Conservation (phyloP, 2,113 vertebrate species). For the Ranitomeya variabilis region DNA sequence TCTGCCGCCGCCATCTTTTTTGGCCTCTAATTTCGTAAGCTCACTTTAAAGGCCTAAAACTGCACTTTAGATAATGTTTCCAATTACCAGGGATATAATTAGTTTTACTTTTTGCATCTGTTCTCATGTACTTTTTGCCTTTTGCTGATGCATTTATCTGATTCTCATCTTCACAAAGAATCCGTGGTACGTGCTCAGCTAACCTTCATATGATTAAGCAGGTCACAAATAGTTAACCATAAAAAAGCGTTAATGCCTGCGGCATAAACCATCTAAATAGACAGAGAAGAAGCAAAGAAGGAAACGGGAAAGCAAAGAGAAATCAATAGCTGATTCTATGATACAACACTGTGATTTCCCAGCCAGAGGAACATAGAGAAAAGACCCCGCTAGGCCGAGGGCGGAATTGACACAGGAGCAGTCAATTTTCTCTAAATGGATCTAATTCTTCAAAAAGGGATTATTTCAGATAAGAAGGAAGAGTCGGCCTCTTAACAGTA, state of each 20-base stretch:
- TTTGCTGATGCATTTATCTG: background rate
- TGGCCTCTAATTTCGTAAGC: background rate
- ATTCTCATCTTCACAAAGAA: background rate
- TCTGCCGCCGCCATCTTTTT: too few species aligned
- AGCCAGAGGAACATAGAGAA: background rate
- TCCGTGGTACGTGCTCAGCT: background rate
- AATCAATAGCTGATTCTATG: conserved; percentile 24
- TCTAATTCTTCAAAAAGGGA: conserved; percentile 11
- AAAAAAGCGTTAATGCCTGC: background rate
- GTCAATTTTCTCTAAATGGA: conserved; percentile 28
- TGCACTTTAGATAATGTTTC: background rate
- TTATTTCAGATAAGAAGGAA: background rate
- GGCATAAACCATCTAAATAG: conserved; percentile 5
- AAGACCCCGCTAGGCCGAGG: background rate
- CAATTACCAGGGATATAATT: background rate
- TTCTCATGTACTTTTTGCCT: background rate
- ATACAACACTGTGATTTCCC: conserved; percentile 18
- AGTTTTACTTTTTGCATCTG: background rate
- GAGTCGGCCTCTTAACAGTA: background rate
- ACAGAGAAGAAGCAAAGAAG: conserved; percentile 12
- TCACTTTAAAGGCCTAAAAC: background rate
- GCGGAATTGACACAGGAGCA: background rate
- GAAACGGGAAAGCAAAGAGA: background rate
- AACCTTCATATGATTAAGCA: background rate
- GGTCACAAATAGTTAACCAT: background rate